Base-by-base conservation (phyloP, 37 sponge, comb jelly and placozoan species). In the Oscarella lobularis region DNA sequence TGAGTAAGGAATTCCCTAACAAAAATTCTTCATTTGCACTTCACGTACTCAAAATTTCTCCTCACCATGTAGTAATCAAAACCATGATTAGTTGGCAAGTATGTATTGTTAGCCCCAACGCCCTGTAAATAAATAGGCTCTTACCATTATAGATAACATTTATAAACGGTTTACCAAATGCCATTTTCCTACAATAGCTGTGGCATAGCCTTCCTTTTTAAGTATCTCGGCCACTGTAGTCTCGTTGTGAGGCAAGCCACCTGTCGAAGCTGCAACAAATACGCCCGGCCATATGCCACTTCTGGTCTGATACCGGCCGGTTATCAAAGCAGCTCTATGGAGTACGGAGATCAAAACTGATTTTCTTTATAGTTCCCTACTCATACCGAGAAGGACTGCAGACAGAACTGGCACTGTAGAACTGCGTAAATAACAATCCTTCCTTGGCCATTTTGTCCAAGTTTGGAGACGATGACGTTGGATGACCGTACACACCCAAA, bases 111-210 rank as follows among this genome's bases (percentile, higher is more conserved):
- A 27, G 9, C 20, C 14, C 60, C 60, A 20, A 48, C 60, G 20
- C 60, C 60, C 60, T 48, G 20, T 27, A 20, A 9, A 48, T 20
- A 48, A 48, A n/a, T n/a, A n/a, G n/a, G n/a, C n/a, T n/a, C n/a
- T n/a, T n/a, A n/a, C n/a, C n/a, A n/a, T n/a, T n/a, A n/a, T n/a
- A n/a, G n/a, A n/a, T n/a, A n/a, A n/a, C n/a, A n/a, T n/a, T n/a
- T n/a, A n/a, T n/a, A n/a, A n/a, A n/a, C n/a, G n/a, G n/a, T n/a
- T n/a, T 73, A 73, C 76, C 71, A 89, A 36, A 74, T 89, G 90
- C 90, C 90, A 89, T 80, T 89, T 89, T 6, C 90, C 90, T 9
- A 89, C 84, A n/a, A 89, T 89, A 27, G 60, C 84, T 31, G 86
- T 83, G 48, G 34, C 73, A 76, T 89, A 89, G 0, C 90, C 90